A percentile compares a stretch with the other conserved stretches of the same genome.
Conservation (phyloP, 92 coral and sea anemone species). For the Epizoanthus rinbou region DNA sequence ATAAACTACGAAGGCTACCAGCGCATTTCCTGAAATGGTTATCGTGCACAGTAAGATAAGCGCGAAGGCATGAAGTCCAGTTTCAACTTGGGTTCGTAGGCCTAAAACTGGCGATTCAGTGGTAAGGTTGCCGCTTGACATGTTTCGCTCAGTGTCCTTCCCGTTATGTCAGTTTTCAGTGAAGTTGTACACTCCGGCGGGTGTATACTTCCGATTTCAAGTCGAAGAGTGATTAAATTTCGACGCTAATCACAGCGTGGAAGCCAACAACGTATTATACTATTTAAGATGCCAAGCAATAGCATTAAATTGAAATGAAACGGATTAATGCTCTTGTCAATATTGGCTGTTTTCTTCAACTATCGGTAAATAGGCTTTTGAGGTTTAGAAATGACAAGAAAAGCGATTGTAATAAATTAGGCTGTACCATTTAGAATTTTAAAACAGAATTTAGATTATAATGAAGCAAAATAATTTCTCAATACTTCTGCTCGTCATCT, state of each 20-base stretch:
- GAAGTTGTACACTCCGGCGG: not conserved
- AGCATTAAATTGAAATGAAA: slow-evolving; percentile 10
- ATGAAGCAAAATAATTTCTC: too few species aligned
- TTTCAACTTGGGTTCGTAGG: slow-evolving; percentile 5
- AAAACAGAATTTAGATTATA: not conserved
- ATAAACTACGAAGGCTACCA: slow-evolving; percentile 16
- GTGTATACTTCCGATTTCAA: not conserved
- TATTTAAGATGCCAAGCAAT: not conserved
- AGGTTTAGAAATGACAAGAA: slow-evolving; percentile 3
- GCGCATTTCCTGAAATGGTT: slow-evolving; percentile 17
- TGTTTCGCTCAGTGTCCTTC: not conserved
- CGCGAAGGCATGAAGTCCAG: slow-evolving; percentile 19
- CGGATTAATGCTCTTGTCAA: slow-evolving; percentile 15
- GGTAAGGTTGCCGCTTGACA: slow-evolving; percentile 10
- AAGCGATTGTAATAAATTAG: not conserved
- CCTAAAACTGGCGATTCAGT: not conserved
- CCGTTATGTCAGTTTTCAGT: not conserved
- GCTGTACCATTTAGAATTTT: not conserved
- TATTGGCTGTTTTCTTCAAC: slow-evolving; percentile 31
- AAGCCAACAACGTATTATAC: not conserved
- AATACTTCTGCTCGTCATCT: too few species aligned
- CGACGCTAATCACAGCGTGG: not conserved
- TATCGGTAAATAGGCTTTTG: slow-evolving; percentile 10
- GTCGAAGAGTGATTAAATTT: not conserved
- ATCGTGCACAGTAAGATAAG: slow-evolving; percentile 25